Evolutionary conservation across 2,888 invertebrate genomes (phyloP).

Genomic region (Seira ritae): DNA sequence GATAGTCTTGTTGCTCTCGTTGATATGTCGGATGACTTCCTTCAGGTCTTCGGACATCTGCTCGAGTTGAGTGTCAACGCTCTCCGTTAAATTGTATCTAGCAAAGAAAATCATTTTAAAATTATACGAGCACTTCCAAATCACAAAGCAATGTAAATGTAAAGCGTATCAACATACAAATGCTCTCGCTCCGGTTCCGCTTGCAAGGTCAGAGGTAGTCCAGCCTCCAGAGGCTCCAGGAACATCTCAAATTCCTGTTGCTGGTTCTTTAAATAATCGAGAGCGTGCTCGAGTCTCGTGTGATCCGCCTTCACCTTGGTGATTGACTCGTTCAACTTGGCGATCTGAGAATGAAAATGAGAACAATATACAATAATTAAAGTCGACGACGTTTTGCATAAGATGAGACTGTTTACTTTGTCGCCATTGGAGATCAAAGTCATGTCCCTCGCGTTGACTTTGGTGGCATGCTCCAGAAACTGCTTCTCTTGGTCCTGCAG

Average conservation of each 20-base stretch:
- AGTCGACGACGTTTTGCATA: background rate
- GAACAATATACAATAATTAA: constrained; percentile 18
- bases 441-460: constrained; percentile 97
- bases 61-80: constrained; percentile 92
- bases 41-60: constrained; percentile 97
- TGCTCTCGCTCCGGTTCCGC: constrained; percentile 91
- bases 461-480: constrained; percentile 95
- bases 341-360: constrained; percentile 80
- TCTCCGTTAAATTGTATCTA: constrained; percentile 91
- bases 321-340: constrained; percentile 90
- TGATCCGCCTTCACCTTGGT: constrained; percentile 93
- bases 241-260: constrained; percentile 94
- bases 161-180: constrained; percentile 79
- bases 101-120: constrained; percentile 16
- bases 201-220: constrained; percentile 54
- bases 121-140: constrained; percentile 25
- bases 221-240: constrained; percentile 85
- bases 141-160: background rate
- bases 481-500: constrained; percentile 94
- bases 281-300: constrained; percentile 91
- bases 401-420: constrained; percentile 79
- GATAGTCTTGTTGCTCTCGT: constrained; percentile 89
- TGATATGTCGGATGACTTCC: constrained; percentile 95
- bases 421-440: constrained; percentile 93
- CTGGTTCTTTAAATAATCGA: constrained; percentile 94